A percentile compares a stretch with the other conserved stretches of the same genome.
Evolutionary conservation across 2,888 invertebrate genomes (phyloP).

Genomic region (Tinea semifulvella): DNA sequence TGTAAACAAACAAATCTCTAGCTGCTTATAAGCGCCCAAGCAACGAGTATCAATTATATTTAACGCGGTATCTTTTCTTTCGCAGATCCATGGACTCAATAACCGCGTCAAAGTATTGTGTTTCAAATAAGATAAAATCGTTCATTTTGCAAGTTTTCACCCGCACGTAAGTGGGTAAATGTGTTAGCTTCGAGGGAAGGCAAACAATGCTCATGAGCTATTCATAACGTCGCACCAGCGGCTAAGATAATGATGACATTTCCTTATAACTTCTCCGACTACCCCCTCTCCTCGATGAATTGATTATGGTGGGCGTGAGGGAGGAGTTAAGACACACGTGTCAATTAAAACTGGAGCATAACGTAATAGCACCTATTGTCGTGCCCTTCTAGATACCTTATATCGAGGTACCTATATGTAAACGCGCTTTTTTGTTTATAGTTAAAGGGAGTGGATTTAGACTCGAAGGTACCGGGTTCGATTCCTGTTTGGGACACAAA

Average conservation of each 20-base stretch:
- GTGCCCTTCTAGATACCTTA: too few relatives aligned
- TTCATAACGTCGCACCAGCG: constrained; percentile 36
- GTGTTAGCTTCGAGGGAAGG: constrained; percentile 48
- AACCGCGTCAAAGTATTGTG: constrained; percentile 34
- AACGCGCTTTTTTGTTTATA: too few relatives aligned
- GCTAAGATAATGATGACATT: constrained; percentile 49
- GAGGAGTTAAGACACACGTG: constrained; percentile 11
- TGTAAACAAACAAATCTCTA: too few relatives aligned
- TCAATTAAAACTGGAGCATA: constrained; percentile 14
- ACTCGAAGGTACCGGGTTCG: too few relatives aligned
- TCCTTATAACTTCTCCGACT: constrained; percentile 24
- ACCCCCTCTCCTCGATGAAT: constrained; percentile 20
- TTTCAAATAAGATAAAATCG: constrained; percentile 34
- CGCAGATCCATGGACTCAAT: too few relatives aligned
- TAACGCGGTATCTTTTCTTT: too few relatives aligned
- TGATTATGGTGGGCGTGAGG: constrained; percentile 13
- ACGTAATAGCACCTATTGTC: too few relatives aligned
- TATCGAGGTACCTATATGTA: too few relatives aligned
- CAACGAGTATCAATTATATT: too few relatives aligned
- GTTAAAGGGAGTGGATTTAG: too few relatives aligned
- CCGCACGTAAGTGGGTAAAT: constrained; percentile 55
- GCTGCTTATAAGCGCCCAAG: too few relatives aligned
- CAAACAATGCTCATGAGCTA: constrained; percentile 21
- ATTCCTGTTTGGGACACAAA: too few relatives aligned
- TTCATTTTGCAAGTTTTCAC: constrained; percentile 63